Conservation (phyloP, 1,140 invertebrate species). For the Euglossa dilemma region DNA sequence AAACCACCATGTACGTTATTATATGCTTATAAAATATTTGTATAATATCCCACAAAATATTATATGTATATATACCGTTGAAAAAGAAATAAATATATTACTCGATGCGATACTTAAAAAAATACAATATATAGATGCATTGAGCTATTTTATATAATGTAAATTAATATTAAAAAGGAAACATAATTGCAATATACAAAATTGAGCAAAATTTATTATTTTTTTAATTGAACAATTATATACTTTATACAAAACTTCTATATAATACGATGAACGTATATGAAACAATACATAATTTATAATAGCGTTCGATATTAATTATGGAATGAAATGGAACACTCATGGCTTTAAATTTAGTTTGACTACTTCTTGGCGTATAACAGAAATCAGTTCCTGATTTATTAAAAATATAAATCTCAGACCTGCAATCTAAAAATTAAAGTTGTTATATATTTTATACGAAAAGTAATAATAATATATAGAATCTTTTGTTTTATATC, state of each 20-base stretch:
- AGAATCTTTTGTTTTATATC: neutral
- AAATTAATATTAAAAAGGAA: neutral
- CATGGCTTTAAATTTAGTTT: constrained; percentile 85
- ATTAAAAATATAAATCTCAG: constrained; percentile 96
- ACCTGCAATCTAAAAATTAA: constrained; percentile 89
- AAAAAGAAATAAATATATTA: too few relatives aligned
- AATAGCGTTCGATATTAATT: constrained; percentile 16
- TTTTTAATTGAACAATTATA: constrained; percentile 29
- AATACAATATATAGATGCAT: too few relatives aligned
- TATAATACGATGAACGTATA: constrained; percentile 33
- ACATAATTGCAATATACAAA: constrained; percentile 21
- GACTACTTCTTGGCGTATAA: constrained; percentile 91
- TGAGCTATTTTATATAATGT: neutral
- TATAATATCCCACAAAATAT: too few relatives aligned
- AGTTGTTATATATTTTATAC: neutral
- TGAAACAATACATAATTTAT: neutral
- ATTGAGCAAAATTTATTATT: constrained; percentile 50
- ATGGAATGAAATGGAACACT: constrained; percentile 44
- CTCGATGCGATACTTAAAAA: too few relatives aligned
- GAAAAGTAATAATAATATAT: constrained; percentile 40
- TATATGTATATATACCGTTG: too few relatives aligned
- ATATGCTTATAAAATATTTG: too few relatives aligned
- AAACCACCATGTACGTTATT: too few relatives aligned
- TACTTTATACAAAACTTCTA: constrained; percentile 37
- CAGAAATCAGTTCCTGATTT: constrained; percentile 95